Conservation (phyloP, 2,113 vertebrate genomes). For the Zosterops hypoxanthus region DNA sequence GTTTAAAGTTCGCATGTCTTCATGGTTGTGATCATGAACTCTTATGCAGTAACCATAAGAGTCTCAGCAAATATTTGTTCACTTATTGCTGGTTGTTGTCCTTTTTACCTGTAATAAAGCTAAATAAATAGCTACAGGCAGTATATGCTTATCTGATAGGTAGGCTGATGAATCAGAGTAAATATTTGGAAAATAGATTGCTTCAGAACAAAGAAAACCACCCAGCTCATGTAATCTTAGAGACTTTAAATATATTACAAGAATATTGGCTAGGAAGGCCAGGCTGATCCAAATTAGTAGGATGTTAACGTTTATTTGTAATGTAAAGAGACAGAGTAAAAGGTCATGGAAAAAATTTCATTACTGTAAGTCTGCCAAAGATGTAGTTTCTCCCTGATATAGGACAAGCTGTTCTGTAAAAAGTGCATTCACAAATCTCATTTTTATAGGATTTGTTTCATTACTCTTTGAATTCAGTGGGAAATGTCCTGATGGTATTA, state of each 20-base stretch:
- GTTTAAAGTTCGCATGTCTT: constrained; percentile 48
- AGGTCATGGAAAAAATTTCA: constrained; percentile 51
- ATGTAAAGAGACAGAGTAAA: constrained; percentile 57
- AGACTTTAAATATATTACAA: constrained; percentile 28
- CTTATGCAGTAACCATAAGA: neutral
- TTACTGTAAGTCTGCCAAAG: constrained; percentile 26
- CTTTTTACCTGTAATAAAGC: constrained; percentile 57
- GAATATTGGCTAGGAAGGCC: constrained; percentile 33
- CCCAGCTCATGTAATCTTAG: constrained; percentile 8
- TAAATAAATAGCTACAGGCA: constrained; percentile 46
- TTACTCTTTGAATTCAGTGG: neutral
- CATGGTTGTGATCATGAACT: neutral
- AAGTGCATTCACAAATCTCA: neutral
- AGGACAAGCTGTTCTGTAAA: neutral
- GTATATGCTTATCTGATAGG: neutral
- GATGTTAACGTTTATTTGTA: constrained; percentile 43
- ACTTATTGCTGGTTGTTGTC: neutral
- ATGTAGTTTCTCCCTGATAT: neutral
- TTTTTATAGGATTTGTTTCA: neutral
- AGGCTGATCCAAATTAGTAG: constrained; percentile 53
- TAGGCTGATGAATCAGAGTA: constrained; percentile 42
- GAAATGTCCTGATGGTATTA: neutral
- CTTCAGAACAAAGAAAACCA: constrained; percentile 32
- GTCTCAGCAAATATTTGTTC: constrained; percentile 53
- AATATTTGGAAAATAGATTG: constrained; percentile 22